A percentile compares a stretch with the other conserved stretches of the same genome.
Conservation (phyloP, 2,888 invertebrate genomes). For the Polyommatus icarus region DNA sequence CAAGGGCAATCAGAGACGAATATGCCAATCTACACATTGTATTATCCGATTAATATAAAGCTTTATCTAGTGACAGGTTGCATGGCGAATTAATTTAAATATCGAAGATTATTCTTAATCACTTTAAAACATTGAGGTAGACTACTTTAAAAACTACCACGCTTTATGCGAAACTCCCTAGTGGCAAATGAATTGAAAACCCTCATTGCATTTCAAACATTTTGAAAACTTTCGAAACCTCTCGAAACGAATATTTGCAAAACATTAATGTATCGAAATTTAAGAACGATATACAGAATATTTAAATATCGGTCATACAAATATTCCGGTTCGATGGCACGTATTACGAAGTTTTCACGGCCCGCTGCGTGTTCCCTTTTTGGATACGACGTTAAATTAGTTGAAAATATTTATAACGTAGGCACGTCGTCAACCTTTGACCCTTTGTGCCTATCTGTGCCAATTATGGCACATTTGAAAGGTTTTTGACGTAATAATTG, state of each 20-base stretch:
- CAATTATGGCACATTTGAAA: slow-evolving; percentile 4
- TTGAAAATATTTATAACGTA: slow-evolving; percentile 24
- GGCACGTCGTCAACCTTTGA: neutral
- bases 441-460: neutral
- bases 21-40: too few relatives aligned
- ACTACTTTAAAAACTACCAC: too few relatives aligned
- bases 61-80: too few relatives aligned
- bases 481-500: neutral
- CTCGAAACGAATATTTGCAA: neutral
- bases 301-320: neutral
- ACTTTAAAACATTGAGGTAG: neutral
- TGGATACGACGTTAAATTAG: slow-evolving; percentile 22
- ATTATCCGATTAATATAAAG: too few relatives aligned
- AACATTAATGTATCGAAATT: slow-evolving; percentile 5
- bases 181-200: neutral
- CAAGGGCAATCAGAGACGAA: too few relatives aligned
- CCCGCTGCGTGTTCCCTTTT: neutral
- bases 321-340: neutral
- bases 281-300: neutral
- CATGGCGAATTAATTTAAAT: too few relatives aligned
- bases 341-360: neutral
- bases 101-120: neutral
- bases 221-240: neutral
- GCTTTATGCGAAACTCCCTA: neutral
- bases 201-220: neutral